Base-by-base conservation (phyloP, 2,113 vertebrate species). In the Neomonachus schauinslandi region DNA sequence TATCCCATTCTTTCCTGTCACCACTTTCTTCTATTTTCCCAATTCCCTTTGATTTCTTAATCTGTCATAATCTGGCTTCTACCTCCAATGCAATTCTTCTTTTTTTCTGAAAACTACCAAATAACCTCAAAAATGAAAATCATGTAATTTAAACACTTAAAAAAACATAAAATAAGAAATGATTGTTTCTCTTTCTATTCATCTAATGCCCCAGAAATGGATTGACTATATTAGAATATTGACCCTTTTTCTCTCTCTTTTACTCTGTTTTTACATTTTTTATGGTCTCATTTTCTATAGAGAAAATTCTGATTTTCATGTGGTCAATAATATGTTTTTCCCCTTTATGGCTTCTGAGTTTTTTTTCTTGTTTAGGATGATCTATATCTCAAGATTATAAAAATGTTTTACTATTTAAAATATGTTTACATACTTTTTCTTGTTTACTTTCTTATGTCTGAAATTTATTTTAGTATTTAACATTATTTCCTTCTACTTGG, bases 391-490 rank as follows among this genome's bases (percentile, higher is more conserved):
- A 53, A 86, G 22, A 42, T 87, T 87, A 61, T 91, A 10, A 80
- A 91, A 92, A 81, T 81, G 31, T 72, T 63, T 87, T 85, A 80
- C 19, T 49, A 51, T 92, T 87, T 87, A 71, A 90, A 80, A 81
- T 42, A 81, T 26, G 26, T 46, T 88, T 57, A 80, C 61, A 21
- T 53, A 15, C 6, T 83, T 86, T 61, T 33, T 49, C 71, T 51
- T 39, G 39, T 63, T 61, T 80, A 85, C 7, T 91, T 84, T 15
- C 67, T 77, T 77, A 84, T 51, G n/a, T 33, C 33, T 72, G 39
- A 72, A 61, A 49, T 67, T 57, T 85, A 57, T 46, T 85, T 85
- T 59, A 57, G 39, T 24, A 79, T 69, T 95, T 65, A 91, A 36
- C 36, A 31, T 76, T 85, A 39, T 69, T 84, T 59, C 84, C 31